Base-by-base conservation (phyloP, 2,797 vertebrate genomes). In the Cheirogaleus major region DNA sequence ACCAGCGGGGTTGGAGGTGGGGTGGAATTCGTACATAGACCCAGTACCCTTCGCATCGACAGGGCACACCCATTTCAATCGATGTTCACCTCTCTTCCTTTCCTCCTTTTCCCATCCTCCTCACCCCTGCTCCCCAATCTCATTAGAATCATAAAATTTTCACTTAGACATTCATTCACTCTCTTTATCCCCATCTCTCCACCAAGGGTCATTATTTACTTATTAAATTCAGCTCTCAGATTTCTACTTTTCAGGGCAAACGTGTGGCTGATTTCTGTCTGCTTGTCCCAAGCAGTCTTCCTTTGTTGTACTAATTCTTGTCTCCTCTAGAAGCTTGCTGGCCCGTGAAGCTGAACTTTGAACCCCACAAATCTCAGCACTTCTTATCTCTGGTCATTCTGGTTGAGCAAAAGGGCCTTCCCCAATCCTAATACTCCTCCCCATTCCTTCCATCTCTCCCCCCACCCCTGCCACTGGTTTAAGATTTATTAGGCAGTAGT, bases 401-500 rank as follows among this genome's bases (percentile, higher is more conserved):
- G 57, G 22, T 38, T 43, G 48, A 32, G 63, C 41, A 52, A 59
- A 82, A 55, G 43, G 55, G 3, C 35, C 20, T 82, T 63, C 67
- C n/a, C 57, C 25, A 45, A 17, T 38, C 38, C 87, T 67, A 57
- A 30, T 43, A 48, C n/a, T 75, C 65, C 65, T 93, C 67, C 52
- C 48, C 11, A 11, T 7, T 18, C 32, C 30, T 50, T 57, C 43
- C 14, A 25, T 73, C 70, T 63, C 59, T 61, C 38, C 41, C 13
- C 32, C 25, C 57, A 63, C 10, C 3, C 43, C 59, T 95, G 87
- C 75, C 87, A 57, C 59, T 43, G 41, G 20, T 72, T 90, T 45
- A 59, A 87, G 91, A 95, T 96, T 95, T 85, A 76, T 90, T 65
- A 84, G 91, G 81, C 55, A 41, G 38, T 92, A 25, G 82, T 55